These are phyloP conservation scores for Argopecten irradians DNA, from an alignment of 1,140 invertebrate genomes.

Conservation along the genomic window DNA sequence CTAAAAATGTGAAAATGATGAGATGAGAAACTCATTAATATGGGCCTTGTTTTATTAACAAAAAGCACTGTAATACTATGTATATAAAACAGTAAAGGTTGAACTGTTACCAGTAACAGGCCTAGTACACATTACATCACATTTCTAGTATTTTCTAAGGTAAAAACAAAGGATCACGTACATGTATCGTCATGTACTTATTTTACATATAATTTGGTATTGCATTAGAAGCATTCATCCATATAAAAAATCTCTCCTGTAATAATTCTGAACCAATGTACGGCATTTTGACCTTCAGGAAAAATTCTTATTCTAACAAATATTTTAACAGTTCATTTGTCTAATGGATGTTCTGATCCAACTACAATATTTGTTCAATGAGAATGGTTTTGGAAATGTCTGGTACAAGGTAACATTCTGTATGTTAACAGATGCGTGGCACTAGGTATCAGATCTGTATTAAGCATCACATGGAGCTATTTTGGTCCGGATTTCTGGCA, in stretches of 20 bases:
- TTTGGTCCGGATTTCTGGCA: slow-evolving; percentile 7
- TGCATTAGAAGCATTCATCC: not conserved
- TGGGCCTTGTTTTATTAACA: not conserved
- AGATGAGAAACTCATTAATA: not conserved
- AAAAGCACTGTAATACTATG: slow-evolving; percentile 12
- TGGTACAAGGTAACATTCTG: no score
- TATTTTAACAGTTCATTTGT: not conserved
- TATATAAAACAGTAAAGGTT: not conserved
- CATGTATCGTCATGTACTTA: not conserved
- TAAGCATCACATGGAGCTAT: not conserved
- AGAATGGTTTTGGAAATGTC: not conserved
- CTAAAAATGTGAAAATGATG: not conserved
- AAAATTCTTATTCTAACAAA: not conserved
- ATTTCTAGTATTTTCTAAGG: not conserved
- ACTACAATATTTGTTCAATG: not conserved
- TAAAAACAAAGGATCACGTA: not conserved
- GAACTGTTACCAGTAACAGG: slow-evolving; percentile 14
- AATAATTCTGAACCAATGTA: not conserved
- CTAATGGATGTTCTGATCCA: not conserved
- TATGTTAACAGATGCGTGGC: not conserved
- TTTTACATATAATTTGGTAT: not conserved
- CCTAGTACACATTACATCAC: not conserved
- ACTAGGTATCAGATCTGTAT: not conserved
- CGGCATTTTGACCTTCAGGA: not conserved
- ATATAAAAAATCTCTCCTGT: not conserved